A percentile compares a stretch with the other conserved stretches of the same genome.
Evolutionary conservation across 2,797 vertebrate genomes (phyloP).

Genomic region (Momotus momota): DNA sequence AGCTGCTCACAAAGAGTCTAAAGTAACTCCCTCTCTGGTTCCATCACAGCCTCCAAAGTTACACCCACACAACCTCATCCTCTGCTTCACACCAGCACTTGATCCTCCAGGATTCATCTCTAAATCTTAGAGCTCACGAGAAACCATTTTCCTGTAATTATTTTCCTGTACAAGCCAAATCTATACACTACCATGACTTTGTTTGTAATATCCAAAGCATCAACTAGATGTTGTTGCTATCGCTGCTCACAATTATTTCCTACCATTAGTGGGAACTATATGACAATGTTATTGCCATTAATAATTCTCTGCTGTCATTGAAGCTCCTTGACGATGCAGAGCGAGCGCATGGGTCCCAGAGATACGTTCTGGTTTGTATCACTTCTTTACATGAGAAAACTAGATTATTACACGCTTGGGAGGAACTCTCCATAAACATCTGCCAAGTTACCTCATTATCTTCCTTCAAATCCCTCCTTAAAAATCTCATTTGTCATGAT

Average conservation of each 20-base stretch:
- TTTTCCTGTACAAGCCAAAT: conserved; percentile 23
- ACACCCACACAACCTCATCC: not conserved
- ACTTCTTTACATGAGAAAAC: conserved; percentile 44
- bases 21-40: not conserved
- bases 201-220: conserved; percentile 30
- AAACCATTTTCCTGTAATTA: conserved; percentile 33
- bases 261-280: conserved; percentile 7
- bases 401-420: conserved; percentile 33
- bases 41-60: not conserved
- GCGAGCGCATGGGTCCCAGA: not conserved
- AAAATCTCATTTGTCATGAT: conserved; percentile 24
- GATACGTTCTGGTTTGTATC: not conserved
- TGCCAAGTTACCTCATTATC: conserved; percentile 57
- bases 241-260: conserved; percentile 31
- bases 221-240: not conserved
- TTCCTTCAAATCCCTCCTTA: conserved; percentile 49
- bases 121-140: not conserved
- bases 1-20: not conserved
- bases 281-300: conserved; percentile 29
- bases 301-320: conserved; percentile 47
- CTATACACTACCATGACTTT: not conserved
- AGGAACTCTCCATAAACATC: conserved; percentile 62
- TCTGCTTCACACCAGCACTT: not conserved
- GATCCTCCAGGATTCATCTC: not conserved
- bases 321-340: conserved; percentile 9